A percentile compares a stretch with the other conserved stretches of the same genome.
phyloP scores from a whole-genome alignment of 2,797 vertebrate genomes.

The Calcarius lapponicus region DNA sequence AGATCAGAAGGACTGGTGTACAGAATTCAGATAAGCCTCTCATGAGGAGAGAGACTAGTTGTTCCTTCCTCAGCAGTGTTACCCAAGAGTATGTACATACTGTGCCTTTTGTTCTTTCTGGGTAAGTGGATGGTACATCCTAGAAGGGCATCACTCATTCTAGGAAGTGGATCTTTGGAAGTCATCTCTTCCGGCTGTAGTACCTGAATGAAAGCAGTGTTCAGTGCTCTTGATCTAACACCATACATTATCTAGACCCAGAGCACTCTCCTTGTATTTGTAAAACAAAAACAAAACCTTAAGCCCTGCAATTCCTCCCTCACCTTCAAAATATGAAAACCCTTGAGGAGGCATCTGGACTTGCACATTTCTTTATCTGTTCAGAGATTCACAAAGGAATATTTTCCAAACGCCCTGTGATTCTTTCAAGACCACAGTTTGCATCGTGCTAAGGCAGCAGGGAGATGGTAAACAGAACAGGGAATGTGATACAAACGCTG shows the following conservation, averaged over 20 bases:
- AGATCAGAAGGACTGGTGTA: background rate
- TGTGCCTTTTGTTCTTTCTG: slow-evolving; percentile 4
- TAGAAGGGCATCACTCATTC: slow-evolving; percentile 44
- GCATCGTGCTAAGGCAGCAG: background rate
- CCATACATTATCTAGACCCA: background rate
- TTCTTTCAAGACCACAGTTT: background rate
- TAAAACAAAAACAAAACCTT: background rate
- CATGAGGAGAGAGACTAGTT: background rate
- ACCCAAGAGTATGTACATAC: background rate
- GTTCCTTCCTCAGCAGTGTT: slow-evolving; percentile 21
- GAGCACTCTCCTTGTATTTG: accelerated
- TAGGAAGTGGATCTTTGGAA: background rate
- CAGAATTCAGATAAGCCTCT: slow-evolving; percentile 35
- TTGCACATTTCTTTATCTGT: background rate
- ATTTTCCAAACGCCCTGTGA: background rate
- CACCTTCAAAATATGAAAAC: background rate
- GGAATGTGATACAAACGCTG: slow-evolving; percentile 13
- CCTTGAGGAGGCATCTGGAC: background rate
- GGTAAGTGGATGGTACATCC: slow-evolving; percentile 19
- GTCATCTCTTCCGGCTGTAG: background rate
- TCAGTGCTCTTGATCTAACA: background rate
- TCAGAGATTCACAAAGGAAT: background rate
- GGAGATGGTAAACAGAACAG: background rate
- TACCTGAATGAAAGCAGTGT: background rate
- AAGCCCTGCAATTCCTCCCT: background rate